Evolutionary conservation across 2,888 invertebrate genomes (phyloP).

Genomic region (Falcaria lacertinaria): DNA sequence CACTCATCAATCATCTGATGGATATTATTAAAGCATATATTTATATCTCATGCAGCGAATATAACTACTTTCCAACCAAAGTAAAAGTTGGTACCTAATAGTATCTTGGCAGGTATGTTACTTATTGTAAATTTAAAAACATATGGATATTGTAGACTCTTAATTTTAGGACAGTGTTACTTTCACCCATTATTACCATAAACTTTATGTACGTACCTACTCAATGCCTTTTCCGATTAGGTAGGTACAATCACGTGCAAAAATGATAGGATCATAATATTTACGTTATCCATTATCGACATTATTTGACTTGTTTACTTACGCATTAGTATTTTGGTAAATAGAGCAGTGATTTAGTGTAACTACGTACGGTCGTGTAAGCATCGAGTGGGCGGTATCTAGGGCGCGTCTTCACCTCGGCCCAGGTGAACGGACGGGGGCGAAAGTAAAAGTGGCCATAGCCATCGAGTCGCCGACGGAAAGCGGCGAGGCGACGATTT

Average conservation of each 20-base stretch:
- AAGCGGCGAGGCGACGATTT: slow-evolving; percentile 43
- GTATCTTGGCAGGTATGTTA: background rate
- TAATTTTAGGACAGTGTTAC: background rate
- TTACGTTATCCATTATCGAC: background rate
- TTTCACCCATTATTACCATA: background rate
- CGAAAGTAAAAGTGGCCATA: slow-evolving; percentile 67
- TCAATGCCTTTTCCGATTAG: background rate
- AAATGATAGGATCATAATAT: background rate
- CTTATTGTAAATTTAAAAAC: too few relatives aligned
- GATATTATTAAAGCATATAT: background rate
- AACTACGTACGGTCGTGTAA: slow-evolving; percentile 26
- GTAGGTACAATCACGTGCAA: background rate
- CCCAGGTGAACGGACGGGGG: slow-evolving; percentile 63
- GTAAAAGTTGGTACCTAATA: background rate
- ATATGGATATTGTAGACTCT: background rate
- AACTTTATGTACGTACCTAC: background rate
- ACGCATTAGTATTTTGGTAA: slow-evolving; percentile 6
- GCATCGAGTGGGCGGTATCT: slow-evolving; percentile 33
- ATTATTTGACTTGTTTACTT: background rate
- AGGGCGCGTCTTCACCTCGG: slow-evolving; percentile 38
- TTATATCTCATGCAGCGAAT: background rate
- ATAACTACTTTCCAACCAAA: background rate
- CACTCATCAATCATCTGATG: background rate
- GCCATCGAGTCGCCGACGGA: slow-evolving; percentile 35
- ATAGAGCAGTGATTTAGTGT: slow-evolving; percentile 9